Percentiles rank a stretch among this genome's conserved stretches.
phyloP scores from a whole-genome alignment of 92 coral and sea anemone species.

The Diadumene lineata region DNA sequence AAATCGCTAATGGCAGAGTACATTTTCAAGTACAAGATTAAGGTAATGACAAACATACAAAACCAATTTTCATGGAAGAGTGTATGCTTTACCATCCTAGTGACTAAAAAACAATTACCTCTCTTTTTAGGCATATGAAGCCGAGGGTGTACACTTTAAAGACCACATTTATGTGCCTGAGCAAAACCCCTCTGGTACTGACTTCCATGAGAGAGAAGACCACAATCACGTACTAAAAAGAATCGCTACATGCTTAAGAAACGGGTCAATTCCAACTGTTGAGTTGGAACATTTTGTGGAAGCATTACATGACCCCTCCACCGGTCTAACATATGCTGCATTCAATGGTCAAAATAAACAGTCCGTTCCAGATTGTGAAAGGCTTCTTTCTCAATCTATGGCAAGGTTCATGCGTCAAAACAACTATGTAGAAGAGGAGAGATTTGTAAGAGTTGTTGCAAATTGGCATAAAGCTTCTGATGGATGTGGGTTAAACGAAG shows the following conservation, averaged over 20 bases:
- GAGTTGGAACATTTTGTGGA: constrained; percentile 40
- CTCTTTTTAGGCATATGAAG: constrained; percentile 9
- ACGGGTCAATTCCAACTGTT: constrained; percentile 44
- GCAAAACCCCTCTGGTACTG: constrained; percentile 9
- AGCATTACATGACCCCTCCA: constrained; percentile 38
- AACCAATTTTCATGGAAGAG: too few species aligned
- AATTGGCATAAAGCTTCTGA: constrained; percentile 71
- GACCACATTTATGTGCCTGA: constrained; percentile 62
- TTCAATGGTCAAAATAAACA: constrained; percentile 21
- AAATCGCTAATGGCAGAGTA: constrained; percentile 68
- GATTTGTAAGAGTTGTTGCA: constrained; percentile 11
- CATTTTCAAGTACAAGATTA: constrained; percentile 32
- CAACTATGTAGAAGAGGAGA: constrained; percentile 26
- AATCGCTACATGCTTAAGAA: constrained; percentile 32
- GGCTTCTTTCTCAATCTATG: constrained; percentile 44
- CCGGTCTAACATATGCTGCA: constrained; percentile 65
- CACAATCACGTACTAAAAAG: constrained; percentile 64
- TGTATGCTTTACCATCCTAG: too few species aligned
- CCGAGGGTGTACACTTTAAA: constrained; percentile 47
- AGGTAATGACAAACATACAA: too few species aligned
- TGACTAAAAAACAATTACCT: too few species aligned
- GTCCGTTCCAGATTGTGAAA: constrained; percentile 3
- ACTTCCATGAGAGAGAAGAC: constrained; percentile 60
- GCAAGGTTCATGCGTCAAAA: constrained; percentile 25
- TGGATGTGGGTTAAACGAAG: constrained; percentile 59